phyloP scores from a whole-genome alignment of 2,888 invertebrate genomes.

The Tiphia femorata region DNA sequence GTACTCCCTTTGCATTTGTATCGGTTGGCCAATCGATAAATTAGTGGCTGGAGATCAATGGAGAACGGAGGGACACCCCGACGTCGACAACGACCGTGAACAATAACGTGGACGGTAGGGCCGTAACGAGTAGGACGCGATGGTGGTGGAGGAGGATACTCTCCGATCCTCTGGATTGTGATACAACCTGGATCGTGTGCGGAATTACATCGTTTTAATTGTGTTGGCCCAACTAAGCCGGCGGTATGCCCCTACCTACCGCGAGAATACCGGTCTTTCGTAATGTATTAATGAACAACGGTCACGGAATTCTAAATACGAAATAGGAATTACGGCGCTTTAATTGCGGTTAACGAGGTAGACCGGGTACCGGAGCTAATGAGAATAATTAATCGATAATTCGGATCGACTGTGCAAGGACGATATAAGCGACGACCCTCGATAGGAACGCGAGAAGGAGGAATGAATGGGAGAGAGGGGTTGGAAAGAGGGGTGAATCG shows the following conservation, averaged over 20 bases:
- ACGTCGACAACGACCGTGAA: no score
- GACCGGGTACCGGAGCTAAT: conserved; percentile 13
- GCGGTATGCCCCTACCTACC: conserved; percentile 14
- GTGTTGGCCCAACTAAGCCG: conserved; percentile 16
- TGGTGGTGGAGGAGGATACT: no score
- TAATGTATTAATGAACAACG: conserved; percentile 18
- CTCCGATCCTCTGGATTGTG: no score
- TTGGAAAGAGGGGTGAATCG: neutral
- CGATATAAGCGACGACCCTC: conserved; percentile 8
- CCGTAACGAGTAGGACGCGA: no score
- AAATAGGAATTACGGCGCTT: conserved; percentile 18
- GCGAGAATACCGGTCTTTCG: neutral
- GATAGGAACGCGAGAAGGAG: neutral
- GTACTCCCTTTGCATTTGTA: no score
- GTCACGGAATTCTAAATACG: conserved; percentile 17
- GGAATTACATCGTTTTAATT: conserved; percentile 25
- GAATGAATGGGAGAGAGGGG: neutral
- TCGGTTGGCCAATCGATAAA: no score
- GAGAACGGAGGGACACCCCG: no score
- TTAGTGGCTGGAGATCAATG: no score
- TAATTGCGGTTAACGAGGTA: conserved; percentile 16
- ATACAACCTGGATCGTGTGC: no score
- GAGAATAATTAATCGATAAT: conserved; percentile 28
- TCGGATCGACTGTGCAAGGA: conserved; percentile 1
- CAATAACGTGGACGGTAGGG: no score